Base-by-base conservation (phyloP, 2,797 vertebrate genomes). In the Halcyon smyrnensis region DNA sequence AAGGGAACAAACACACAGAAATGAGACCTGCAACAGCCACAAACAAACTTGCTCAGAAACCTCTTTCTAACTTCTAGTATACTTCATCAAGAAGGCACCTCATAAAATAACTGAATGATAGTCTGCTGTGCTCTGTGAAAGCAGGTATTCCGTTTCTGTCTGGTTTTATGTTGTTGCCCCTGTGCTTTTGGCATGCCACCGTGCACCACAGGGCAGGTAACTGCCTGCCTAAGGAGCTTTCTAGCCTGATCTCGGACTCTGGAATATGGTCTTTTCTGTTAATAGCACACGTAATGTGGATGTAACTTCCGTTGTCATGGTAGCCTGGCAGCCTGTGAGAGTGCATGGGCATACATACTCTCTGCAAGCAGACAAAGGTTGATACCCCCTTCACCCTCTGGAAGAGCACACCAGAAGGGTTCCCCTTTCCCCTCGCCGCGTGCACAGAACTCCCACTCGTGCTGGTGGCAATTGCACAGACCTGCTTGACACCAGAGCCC, bases 341-440 rank as follows among this genome's bases (percentile, higher is more conserved):
- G 20, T 11, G n/a, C 30, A 50, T 27, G 3, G 6, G 16, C 5
- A 5, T 24, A 27, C 1, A 0, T 36, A 53, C n/a, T 32, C 75
- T 88, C 32, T 13, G 15, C 34, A 28, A 93, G 46, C 88, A 63
- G 92, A 81, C 95, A 76, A 41, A 91, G 81, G 89, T 92, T 94
- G 67, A 78, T 39, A 56, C 43, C 56, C 46, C 89, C 73, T 84
- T 74, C 64, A 27, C 19, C 39, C 67, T 84, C 73, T 51, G n/a
- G 70, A 78, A 87, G 73, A 69, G 75, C 7, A 6, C 81, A 60
- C 77, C 43, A 21, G 75, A 48, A 63, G 87, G 78, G 50, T 34
- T 59, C 45, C 50, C 12, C 37, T 75, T 82, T 82, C 62, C 54
- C 32, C 34, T 68, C n/a, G 48, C 67, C 25, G 48, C 3, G 34